Base-by-base conservation (phyloP, 2,113 vertebrate genomes). In the Saguinus midas region DNA sequence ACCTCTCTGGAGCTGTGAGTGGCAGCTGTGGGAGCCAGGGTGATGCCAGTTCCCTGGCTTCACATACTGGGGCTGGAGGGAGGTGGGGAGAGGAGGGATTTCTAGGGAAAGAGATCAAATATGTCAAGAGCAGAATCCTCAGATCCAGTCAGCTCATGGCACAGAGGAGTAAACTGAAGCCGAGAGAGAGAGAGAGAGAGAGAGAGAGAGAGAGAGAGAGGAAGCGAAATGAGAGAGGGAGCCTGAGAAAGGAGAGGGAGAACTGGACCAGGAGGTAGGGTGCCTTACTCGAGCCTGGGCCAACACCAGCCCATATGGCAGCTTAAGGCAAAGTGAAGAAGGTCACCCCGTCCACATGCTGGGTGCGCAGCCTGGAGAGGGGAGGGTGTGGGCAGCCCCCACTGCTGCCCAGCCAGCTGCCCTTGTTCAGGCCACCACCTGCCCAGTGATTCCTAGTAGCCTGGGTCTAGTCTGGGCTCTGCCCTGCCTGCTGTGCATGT, bases 1-100 rank as follows among this genome's bases (percentile, higher is more conserved):
- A 40, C 75, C 75, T 88, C 97, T 2, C 87, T 97, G 94, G 55
- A 40, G 85, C 91, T 99, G 98, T 98, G 96, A 92, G 98, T 98
- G 66, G 32, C 8, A 21, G 20, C 35, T 21, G 29, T 32, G 3
- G 57, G 57, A 13, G 20, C 17, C 5, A 2, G 27, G 58, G 9
- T 45, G 68, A 6, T 1, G 0, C 18, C 64, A 43, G 45, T 64
- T 3, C 37, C 40, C 80, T 8, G 48, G 64, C 12, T 58, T 37
- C 81, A 50, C 25, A 8, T 8, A 29, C 1, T 2, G 3, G 29
- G 13, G 55, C 61, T 40, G 9, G 32, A 25, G 87, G 78, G 82
- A 68, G 76, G 73, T 11, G 14, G 52, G 20, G 57, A 37, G 45
- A n/a, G 21, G 27, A 16, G 83, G 37, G n/a, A 45, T 9, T 27